These are phyloP conservation scores for Ylistrum balloti DNA, from an alignment of 1,140 invertebrate species.

Conservation along the genomic window DNA sequence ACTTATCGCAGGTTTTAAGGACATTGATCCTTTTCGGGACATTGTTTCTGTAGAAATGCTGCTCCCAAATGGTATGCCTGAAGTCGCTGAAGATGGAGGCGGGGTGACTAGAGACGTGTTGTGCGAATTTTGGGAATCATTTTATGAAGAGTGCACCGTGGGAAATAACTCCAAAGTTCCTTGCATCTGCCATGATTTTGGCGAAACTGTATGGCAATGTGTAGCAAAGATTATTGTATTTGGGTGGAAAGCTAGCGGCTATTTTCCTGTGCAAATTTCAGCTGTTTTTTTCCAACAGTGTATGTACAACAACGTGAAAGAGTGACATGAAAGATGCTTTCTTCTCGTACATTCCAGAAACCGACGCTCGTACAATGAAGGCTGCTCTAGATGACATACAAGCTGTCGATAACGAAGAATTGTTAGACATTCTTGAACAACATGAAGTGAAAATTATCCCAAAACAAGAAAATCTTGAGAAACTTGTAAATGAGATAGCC, in stretches of 20 bases:
- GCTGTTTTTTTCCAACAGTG: conserved; percentile 52
- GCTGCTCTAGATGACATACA: conserved; percentile 42
- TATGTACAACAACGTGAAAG: no score
- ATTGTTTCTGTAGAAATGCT: conserved; percentile 52
- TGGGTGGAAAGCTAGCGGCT: conserved; percentile 55
- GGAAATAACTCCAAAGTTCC: conserved; percentile 59
- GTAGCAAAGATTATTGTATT: conserved; percentile 57
- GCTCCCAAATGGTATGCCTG: conserved; percentile 59
- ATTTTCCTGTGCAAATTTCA: conserved; percentile 61
- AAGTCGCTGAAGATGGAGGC: conserved; percentile 58
- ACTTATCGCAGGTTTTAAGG: conserved; percentile 50
- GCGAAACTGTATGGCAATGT: conserved; percentile 57
- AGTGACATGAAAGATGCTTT: no score
- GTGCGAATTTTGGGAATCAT: conserved; percentile 58
- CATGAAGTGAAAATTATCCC: conserved; percentile 46
- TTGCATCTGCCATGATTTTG: conserved; percentile 62
- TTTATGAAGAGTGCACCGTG: conserved; percentile 60
- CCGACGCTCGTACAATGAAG: conserved; percentile 43
- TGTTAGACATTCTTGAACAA: conserved; percentile 42
- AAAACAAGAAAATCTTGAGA: conserved; percentile 48
- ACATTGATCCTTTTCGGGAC: background rate
- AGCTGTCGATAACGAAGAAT: conserved; percentile 44
- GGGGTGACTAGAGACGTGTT: conserved; percentile 58
- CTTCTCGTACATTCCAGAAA: conserved; percentile 51
- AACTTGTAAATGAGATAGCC: conserved; percentile 50